A percentile compares a stretch with the other conserved stretches of the same genome.
phyloP scores from a whole-genome alignment of 1,140 invertebrate genomes.

The Cheumatopsyche charites region DNA sequence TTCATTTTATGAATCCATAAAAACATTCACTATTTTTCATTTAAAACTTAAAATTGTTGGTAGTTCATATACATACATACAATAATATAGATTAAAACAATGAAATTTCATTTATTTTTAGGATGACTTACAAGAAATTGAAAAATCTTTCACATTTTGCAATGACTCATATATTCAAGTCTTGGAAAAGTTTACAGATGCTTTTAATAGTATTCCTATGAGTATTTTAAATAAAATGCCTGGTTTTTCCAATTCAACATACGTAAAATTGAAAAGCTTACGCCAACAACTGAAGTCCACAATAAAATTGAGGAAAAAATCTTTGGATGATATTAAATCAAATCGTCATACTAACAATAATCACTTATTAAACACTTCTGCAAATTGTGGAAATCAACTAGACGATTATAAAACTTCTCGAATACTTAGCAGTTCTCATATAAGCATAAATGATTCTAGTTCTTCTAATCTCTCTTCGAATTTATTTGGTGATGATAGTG shows the following conservation, averaged over 20 bases:
- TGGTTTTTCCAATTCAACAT: constrained; percentile 54
- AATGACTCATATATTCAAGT: constrained; percentile 57
- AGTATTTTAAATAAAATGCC: constrained; percentile 56
- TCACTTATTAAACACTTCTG: background rate
- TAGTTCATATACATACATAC: background rate
- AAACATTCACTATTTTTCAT: too few species aligned
- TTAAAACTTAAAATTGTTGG: too few species aligned
- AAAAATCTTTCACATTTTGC: constrained; percentile 52
- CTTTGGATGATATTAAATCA: too few species aligned
- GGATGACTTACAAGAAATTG: constrained; percentile 48
- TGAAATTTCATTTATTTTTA: constrained; percentile 44
- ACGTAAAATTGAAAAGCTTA: constrained; percentile 54
- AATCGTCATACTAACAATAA: constrained; percentile 22
- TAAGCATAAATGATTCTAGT: background rate
- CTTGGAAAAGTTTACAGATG: constrained; percentile 56
- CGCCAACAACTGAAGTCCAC: constrained; percentile 33
- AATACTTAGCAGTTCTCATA: constrained; percentile 11
- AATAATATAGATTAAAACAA: constrained; percentile 1
- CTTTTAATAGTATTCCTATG: constrained; percentile 58
- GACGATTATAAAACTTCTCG: constrained; percentile 8
- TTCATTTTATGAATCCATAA: constrained; percentile 15
- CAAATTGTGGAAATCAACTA: constrained; percentile 5
- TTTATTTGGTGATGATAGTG: constrained; percentile 35
- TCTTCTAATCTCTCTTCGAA: background rate
- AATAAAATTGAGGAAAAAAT: constrained; percentile 42